Conservation (phyloP, 2,113 vertebrate genomes). For the Dromaius novaehollandiae region DNA sequence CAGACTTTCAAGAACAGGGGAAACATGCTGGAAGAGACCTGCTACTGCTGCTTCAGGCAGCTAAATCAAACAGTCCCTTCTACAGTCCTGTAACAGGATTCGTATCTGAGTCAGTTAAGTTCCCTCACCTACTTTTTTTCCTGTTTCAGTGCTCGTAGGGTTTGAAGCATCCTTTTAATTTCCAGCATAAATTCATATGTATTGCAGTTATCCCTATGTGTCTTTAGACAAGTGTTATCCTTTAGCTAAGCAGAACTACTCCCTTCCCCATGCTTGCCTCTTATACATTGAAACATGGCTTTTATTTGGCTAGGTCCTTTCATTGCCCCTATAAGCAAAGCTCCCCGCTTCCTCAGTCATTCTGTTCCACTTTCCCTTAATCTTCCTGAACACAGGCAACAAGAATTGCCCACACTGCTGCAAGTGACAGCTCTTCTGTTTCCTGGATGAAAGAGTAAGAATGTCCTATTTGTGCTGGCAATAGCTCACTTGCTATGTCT, state of each 20-base stretch:
- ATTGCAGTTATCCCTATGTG: background rate
- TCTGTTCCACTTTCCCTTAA: background rate
- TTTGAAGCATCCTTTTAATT: constrained; percentile 12
- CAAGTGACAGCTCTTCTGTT: constrained; percentile 1
- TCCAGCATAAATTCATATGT: background rate
- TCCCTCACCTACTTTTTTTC: background rate
- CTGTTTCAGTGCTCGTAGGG: background rate
- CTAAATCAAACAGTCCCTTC: background rate
- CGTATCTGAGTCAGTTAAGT: background rate
- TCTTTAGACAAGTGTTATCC: background rate
- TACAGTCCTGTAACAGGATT: background rate
- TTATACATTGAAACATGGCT: background rate
- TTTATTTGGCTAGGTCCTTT: background rate
- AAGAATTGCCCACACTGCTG: background rate
- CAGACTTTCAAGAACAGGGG: background rate
- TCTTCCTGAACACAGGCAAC: background rate
- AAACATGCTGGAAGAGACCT: background rate
- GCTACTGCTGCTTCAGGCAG: background rate
- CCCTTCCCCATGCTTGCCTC: background rate
- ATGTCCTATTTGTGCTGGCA: background rate
- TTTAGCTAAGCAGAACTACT: background rate
- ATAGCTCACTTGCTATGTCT: background rate
- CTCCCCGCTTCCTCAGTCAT: background rate
- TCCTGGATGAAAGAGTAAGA: background rate
- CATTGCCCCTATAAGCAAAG: background rate